Percentiles rank a stretch among this genome's conserved stretches.
Conservation (phyloP, 2,113 vertebrate genomes). For the Anthoscopus minutus region DNA sequence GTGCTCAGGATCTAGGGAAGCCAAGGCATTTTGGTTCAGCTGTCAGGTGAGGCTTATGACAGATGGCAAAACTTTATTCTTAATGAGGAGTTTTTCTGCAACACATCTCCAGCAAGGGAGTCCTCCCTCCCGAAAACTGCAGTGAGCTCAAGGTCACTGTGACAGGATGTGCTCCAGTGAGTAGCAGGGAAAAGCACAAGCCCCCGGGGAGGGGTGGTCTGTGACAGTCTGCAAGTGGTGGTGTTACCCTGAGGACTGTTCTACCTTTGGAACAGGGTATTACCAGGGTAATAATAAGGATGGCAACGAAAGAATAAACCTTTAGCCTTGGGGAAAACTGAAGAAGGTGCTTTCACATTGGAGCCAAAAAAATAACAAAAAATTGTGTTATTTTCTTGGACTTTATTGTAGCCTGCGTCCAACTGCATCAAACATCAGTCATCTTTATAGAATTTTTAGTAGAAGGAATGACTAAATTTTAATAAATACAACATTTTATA, state of each 20-base stretch:
- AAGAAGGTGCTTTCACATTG: background rate
- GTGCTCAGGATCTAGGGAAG: background rate
- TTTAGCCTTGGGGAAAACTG: background rate
- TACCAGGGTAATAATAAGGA: background rate
- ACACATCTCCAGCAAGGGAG: background rate
- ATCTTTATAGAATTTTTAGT: background rate
- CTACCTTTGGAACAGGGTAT: background rate
- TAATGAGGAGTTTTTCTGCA: background rate
- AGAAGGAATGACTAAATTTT: background rate
- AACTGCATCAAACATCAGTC: background rate
- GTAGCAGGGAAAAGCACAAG: background rate
- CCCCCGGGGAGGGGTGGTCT: rapidly evolving
- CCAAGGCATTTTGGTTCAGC: background rate
- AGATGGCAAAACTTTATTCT: constrained; percentile 1
- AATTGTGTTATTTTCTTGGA: background rate
- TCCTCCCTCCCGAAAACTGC: background rate
- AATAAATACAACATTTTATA: background rate
- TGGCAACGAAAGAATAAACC: background rate
- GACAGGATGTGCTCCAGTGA: background rate
- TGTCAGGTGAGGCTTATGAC: background rate
- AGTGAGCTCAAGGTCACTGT: background rate
- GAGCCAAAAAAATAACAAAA: background rate
- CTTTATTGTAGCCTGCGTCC: background rate
- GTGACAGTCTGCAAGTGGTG: background rate
- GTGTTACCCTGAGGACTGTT: background rate